Base-by-base conservation (phyloP, 92 coral and sea anemone species). In the Umimayanthus kanabou region DNA sequence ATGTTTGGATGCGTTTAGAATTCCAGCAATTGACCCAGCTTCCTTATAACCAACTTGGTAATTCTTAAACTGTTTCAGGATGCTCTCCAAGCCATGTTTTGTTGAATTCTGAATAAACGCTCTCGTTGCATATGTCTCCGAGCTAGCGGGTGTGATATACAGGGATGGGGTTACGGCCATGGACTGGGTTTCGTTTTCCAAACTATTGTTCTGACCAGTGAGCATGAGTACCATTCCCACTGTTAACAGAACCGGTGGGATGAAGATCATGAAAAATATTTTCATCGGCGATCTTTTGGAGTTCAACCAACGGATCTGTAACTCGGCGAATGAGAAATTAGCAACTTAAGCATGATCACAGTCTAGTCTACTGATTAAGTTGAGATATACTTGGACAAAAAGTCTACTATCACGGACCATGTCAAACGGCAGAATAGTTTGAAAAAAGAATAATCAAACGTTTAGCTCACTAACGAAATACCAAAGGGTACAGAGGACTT, bases 31-130 rank as follows among this genome's bases (percentile, higher is more conserved):
- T 50, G 93, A 88, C 18, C 77, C 73, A 25, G 92, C 95, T 74
- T 79, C 82, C 55, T 91, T 80, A 4, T 91, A 82, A 45, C 90
- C 92, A 43, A 95, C 89, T 22, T 89, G 79, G 76, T 94, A 94
- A 49, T 92, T 91, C 45, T 88, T 65, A n/a, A 95, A 86, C 75
- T 89, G 92, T 37, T 49, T 84, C 73, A 92, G 79, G 29, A 94
- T 74, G 39, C 88, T 81, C 25, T 85, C 94, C 28, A 94, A 79
- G 16, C 75, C 47, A 33, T 47, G 87, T 8, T 53, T 88, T 16
- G 97, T 92, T 26, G 98, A 90, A 82, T 95, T 95, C 78, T 93
- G 93, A 20, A 95, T 84, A 4, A 95, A 87, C 23, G 90, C 73
- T 14, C 84, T 75, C 20, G 98, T 82, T 57, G 98, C 97, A 42